These are phyloP conservation scores for Drosophila leontia DNA, from an alignment of 1,140 invertebrate genomes.

Conservation along the genomic window DNA sequence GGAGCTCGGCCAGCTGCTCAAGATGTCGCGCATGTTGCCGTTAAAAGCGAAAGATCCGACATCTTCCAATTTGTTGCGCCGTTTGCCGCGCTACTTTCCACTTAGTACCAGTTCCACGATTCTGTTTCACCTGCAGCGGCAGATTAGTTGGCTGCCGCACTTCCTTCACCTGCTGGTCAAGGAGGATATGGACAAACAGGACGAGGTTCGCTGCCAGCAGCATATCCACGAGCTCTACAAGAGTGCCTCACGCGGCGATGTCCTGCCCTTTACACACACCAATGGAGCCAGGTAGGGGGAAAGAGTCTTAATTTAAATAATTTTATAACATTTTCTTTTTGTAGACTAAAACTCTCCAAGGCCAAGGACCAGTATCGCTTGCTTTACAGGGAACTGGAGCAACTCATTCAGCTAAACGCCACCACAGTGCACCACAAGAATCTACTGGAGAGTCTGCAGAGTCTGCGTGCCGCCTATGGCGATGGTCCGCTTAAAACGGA, in stretches of 20 bases:
- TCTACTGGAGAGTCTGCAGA: constrained; percentile 93
- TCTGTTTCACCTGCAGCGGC: constrained; percentile 89
- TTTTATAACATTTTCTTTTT: not conserved
- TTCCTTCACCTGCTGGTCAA: constrained; percentile 93
- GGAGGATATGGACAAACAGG: constrained; percentile 93
- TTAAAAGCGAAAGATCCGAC: constrained; percentile 85
- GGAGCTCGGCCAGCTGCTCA: constrained; percentile 95
- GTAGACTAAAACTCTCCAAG: constrained; percentile 84
- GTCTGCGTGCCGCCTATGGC: constrained; percentile 87
- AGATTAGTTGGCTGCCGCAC: constrained; percentile 93
- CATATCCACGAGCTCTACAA: constrained; percentile 93
- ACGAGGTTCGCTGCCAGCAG: constrained; percentile 95
- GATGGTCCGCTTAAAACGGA: constrained; percentile 87
- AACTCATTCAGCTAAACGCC: constrained; percentile 91
- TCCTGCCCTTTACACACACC: constrained; percentile 88
- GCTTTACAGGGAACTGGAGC: constrained; percentile 96
- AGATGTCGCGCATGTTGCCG: constrained; percentile 92
- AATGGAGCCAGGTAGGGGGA: constrained; percentile 86
- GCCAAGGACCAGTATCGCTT: constrained; percentile 94
- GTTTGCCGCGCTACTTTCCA: constrained; percentile 96
- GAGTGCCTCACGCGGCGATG: constrained; percentile 93
- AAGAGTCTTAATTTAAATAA: not conserved
- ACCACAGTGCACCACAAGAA: constrained; percentile 89
- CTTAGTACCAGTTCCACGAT: constrained; percentile 91
- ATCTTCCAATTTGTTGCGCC: constrained; percentile 87